phyloP scores from a whole-genome alignment of 2,888 invertebrate genomes.

The Phengaris arion region DNA sequence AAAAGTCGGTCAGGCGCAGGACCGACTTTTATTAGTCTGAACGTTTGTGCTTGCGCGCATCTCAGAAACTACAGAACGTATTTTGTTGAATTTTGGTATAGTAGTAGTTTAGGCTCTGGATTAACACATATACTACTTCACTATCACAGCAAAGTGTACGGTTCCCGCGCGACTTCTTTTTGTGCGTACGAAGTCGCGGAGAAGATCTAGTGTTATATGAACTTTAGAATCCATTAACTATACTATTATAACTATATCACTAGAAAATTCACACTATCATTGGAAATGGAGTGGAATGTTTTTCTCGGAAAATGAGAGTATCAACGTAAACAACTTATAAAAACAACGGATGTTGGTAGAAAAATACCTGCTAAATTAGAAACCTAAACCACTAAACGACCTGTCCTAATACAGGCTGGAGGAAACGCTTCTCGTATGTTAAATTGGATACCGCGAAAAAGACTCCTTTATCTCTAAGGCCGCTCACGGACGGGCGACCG shows the following conservation, averaged over 20 bases:
- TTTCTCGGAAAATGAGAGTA: slow-evolving; percentile 28
- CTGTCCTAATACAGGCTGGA: neutral
- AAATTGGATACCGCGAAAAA: slow-evolving; percentile 5
- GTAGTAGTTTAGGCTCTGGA: no score
- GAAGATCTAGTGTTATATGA: no score
- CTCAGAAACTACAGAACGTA: no score
- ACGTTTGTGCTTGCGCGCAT: no score
- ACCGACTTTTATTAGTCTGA: no score
- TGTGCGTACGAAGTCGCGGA: no score
- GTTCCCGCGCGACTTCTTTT: no score
- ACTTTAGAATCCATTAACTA: no score
- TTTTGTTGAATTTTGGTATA: no score
- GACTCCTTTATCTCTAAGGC: slow-evolving; percentile 9
- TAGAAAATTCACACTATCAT: neutral
- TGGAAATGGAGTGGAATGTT: slow-evolving; percentile 31
- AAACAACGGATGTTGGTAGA: neutral
- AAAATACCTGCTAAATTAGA: slow-evolving; percentile 14
- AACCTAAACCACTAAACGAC: slow-evolving; percentile 7
- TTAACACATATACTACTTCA: no score
- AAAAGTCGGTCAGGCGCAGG: no score
- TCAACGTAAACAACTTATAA: neutral
- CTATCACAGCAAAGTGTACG: no score
- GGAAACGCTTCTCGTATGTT: slow-evolving; percentile 1
- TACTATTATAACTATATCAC: neutral
- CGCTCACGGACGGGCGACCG: neutral